Conservation (phyloP, 2,888 invertebrate genomes). For the Zootermopsis nevadensis region DNA sequence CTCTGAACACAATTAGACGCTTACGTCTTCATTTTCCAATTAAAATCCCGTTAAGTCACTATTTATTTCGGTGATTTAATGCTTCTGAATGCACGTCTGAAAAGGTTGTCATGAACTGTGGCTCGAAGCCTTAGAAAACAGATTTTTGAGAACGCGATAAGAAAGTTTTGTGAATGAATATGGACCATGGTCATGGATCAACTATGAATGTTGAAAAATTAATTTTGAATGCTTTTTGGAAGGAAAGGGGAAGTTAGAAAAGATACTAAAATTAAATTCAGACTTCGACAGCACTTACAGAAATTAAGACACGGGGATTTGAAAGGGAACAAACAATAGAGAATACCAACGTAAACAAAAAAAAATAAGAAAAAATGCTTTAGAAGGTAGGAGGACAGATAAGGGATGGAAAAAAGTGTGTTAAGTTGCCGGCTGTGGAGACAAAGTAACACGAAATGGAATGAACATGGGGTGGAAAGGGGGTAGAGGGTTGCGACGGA, state of each 20-base stretch:
- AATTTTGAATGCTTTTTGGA: not conserved
- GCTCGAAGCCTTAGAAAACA: too few species aligned
- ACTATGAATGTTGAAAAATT: not conserved
- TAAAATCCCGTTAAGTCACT: too few species aligned
- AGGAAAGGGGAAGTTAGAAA: not conserved
- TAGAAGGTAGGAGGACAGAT: not conserved
- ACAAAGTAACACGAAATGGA: not conserved
- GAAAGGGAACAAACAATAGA: not conserved
- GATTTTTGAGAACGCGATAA: too few species aligned
- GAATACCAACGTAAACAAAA: too few species aligned
- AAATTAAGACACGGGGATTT: constrained; percentile 25
- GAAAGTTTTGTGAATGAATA: too few species aligned
- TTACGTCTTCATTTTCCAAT: too few species aligned
- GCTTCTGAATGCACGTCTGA: too few species aligned
- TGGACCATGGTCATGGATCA: not conserved
- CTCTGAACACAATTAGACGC: too few species aligned
- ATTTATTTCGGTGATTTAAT: too few species aligned
- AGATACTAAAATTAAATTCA: constrained; percentile 4
- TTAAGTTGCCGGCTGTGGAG: not conserved
- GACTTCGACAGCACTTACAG: constrained; percentile 16
- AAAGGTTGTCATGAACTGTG: too few species aligned
- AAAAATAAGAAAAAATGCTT: not conserved
- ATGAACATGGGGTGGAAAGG: not conserved
- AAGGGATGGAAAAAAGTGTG: not conserved
- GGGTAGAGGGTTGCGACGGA: not conserved